Evolutionary conservation across 2,888 invertebrate species (phyloP), one percentile per base, ranked within the genome.

Genomic region (Drosophila greeni): DNA sequence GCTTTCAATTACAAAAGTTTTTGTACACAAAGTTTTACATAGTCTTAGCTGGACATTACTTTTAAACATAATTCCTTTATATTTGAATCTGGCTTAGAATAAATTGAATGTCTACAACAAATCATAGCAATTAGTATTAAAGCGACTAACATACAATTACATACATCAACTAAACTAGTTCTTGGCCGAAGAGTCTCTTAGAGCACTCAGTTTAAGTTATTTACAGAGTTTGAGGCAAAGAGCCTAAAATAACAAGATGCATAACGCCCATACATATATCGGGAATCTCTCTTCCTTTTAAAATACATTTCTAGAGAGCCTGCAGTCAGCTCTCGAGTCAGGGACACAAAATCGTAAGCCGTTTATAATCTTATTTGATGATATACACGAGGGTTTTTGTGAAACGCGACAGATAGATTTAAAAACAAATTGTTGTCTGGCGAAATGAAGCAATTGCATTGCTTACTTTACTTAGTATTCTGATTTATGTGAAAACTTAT

Each of bases 81-180:
- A 16, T 54, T 54, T 58, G 5, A 37, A 37, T 37, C 20, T 29
- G 40, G 40, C 20, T 53, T n/a, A 29, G 12, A 47, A 57, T 57
- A n/a, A 33, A 24, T 33, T 31, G 0, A 51, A 16, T 62, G 40
- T 40, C 51, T 62, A 61, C 16, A 49, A 49, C 20, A 62, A 62
- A 60, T 60, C 45, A 59, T 58, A 43, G 36, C 23, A 31, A n/a
- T 29, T 40, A 36, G 23, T 18, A 16, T 14, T 34, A 12, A 7
- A 60, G 20, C 33, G 6, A 34, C 40, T 60, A 48, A 33, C 31
- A 33, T 42, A 51, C 6, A 20, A 14, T 8, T 43, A 42, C 23
- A 31, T 23, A 37, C 4, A 26, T 23, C n/a, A 29, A 29, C 36
- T 58, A 31, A 59, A 24, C 43, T 43, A 26, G 7, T 26, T 40